Percentiles rank a stretch among this genome's conserved stretches.
Evolutionary conservation across 2,888 invertebrate species (phyloP).

Genomic region (Leucozona laternaria): DNA sequence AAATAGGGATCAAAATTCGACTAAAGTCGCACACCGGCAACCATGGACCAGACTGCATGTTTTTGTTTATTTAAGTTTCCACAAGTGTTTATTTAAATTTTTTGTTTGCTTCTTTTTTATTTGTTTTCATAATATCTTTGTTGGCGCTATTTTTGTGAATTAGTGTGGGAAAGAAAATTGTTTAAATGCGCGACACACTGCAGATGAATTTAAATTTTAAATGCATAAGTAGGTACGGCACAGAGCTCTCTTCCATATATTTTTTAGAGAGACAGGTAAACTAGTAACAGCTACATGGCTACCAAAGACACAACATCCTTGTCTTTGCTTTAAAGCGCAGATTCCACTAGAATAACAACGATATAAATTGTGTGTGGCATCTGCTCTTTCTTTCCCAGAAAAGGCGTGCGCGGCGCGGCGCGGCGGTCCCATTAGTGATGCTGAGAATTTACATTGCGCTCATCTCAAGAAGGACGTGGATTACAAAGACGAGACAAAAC

Average conservation of each 20-base stretch:
- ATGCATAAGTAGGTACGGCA: background rate
- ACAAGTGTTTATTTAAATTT: conserved; percentile 3
- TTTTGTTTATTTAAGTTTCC: background rate
- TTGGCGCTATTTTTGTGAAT: background rate
- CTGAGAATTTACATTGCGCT: conserved; percentile 1
- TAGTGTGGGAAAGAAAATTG: background rate
- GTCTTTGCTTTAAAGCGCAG: background rate
- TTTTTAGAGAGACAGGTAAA: background rate
- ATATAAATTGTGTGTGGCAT: background rate
- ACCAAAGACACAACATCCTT: background rate
- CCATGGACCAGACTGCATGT: background rate
- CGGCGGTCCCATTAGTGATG: background rate
- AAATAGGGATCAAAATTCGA: too few species aligned
- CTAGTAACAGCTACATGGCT: background rate
- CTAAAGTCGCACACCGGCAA: too few species aligned
- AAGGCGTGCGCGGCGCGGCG: too few species aligned
- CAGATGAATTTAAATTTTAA: background rate
- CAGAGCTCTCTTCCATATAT: too few species aligned
- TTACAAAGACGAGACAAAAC: background rate
- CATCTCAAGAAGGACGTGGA: background rate
- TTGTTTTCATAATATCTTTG: background rate
- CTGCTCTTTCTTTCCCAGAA: background rate
- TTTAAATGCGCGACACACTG: background rate
- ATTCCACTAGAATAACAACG: background rate
- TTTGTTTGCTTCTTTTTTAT: background rate